Evolutionary conservation across 2,888 invertebrate species (phyloP).

Genomic region (Caenorhabditis japonica): DNA sequence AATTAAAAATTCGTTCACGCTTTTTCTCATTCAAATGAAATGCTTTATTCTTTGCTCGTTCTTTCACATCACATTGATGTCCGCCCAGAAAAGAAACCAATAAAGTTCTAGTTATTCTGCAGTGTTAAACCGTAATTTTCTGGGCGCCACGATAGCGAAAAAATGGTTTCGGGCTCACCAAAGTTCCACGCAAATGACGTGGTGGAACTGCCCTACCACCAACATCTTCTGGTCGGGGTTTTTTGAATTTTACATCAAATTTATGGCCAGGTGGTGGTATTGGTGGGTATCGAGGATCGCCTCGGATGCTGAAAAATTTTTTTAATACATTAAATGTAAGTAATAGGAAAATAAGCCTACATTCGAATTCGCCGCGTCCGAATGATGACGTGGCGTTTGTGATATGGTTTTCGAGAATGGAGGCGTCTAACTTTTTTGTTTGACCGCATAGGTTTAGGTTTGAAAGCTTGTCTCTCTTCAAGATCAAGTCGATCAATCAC

Average conservation of each 20-base stretch:
- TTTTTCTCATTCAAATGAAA: too few species aligned
- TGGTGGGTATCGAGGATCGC: conserved; percentile 24
- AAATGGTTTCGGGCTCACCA: conserved; percentile 12
- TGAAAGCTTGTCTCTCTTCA: too few species aligned
- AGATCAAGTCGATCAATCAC: too few species aligned
- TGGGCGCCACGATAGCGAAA: conserved; percentile 27
- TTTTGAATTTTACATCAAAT: conserved; percentile 13
- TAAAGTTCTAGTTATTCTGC: too few species aligned
- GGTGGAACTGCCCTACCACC: conserved; percentile 27
- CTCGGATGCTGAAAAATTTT: conserved; percentile 11
- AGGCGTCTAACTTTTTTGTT: background rate
- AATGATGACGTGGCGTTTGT: conserved; percentile 3
- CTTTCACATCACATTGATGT: too few species aligned
- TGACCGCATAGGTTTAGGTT: background rate
- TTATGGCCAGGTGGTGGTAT: conserved; percentile 19
- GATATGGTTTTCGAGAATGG: background rate
- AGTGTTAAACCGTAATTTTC: conserved; percentile 19
- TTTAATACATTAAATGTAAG: too few species aligned
- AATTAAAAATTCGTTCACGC: too few species aligned
- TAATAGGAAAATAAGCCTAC: too few species aligned
- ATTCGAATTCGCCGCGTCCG: too few species aligned
- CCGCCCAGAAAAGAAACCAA: too few species aligned
- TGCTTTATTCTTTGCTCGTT: too few species aligned
- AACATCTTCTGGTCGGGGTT: conserved; percentile 4
- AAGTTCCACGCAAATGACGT: conserved; percentile 23